phyloP scores from a whole-genome alignment of 2,797 vertebrate genomes.

The Galago senegalensis region DNA sequence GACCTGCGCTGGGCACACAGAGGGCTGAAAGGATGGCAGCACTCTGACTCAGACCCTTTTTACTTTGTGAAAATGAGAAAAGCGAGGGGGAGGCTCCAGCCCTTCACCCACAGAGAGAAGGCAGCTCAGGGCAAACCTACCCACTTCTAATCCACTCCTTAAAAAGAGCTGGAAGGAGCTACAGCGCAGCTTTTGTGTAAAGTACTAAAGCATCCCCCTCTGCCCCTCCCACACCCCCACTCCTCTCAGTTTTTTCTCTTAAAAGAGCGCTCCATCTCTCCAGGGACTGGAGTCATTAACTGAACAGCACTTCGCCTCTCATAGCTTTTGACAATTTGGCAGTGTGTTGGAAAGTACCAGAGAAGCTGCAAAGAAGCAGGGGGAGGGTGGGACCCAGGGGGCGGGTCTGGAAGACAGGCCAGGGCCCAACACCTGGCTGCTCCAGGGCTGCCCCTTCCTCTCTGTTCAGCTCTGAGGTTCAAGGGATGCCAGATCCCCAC shows the following conservation, averaged over 20 bases:
- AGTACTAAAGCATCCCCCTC: conserved; percentile 65
- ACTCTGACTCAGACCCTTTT: not conserved
- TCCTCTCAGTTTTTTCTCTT: conserved; percentile 33
- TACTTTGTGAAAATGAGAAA: conserved; percentile 20
- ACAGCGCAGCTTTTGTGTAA: conserved; percentile 63
- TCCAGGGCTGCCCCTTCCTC: not conserved
- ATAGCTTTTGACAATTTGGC: conserved; percentile 78
- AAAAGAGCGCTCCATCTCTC: conserved; percentile 76
- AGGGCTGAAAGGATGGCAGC: not conserved
- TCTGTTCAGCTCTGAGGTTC: not conserved
- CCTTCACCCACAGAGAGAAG: conserved; percentile 24
- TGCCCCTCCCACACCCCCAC: conserved; percentile 53
- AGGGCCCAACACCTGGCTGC: not conserved
- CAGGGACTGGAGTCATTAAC: conserved; percentile 77
- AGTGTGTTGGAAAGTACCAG: conserved; percentile 76
- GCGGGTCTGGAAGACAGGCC: not conserved
- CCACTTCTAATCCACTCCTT: conserved; percentile 66
- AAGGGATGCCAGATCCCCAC: not conserved
- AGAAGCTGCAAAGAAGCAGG: conserved; percentile 1
- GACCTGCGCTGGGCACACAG: conserved; percentile 12
- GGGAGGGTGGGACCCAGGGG: not conserved
- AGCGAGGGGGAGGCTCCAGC: conserved; percentile 13
- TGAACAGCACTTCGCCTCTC: conserved; percentile 79
- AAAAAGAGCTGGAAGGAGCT: conserved; percentile 40
- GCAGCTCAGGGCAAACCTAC: conserved; percentile 58